Percentiles rank a stretch among this genome's conserved stretches.
Conservation (phyloP, 2,797 vertebrate genomes). For the Protonibea diacanthus region DNA sequence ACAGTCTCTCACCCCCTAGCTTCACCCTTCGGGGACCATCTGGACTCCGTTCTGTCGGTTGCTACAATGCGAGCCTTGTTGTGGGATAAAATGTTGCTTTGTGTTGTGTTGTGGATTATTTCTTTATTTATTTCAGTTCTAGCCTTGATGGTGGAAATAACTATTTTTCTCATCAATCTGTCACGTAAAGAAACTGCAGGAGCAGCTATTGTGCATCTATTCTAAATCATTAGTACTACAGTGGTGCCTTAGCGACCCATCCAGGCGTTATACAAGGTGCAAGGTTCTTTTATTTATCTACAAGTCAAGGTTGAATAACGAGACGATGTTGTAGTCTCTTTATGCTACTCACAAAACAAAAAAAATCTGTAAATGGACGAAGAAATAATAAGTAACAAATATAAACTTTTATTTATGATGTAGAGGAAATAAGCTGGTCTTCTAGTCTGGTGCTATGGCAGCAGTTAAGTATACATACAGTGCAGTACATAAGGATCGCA, state of each 20-base stretch:
- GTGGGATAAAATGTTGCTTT: slow-evolving; percentile 61
- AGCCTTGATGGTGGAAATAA: slow-evolving; percentile 28
- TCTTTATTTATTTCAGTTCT: not conserved
- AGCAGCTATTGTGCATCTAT: not conserved
- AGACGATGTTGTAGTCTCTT: no score
- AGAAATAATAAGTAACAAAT: no score
- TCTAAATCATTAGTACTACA: not conserved
- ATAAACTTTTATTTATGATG: no score
- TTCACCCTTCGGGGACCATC: slow-evolving; percentile 75
- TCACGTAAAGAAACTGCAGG: slow-evolving; percentile 8
- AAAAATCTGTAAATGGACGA: no score
- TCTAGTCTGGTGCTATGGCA: no score
- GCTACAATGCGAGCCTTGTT: slow-evolving; percentile 61
- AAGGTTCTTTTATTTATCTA: no score
- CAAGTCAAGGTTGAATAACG: no score
- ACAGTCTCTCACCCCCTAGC: slow-evolving; percentile 44
- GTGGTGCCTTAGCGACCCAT: not conserved
- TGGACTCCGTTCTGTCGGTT: slow-evolving; percentile 68
- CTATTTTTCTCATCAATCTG: slow-evolving; percentile 19
- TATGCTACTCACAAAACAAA: no score
- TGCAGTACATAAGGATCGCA: not conserved
- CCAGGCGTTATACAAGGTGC: not conserved
- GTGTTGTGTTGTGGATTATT: slow-evolving; percentile 5
- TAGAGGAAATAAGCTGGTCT: no score
- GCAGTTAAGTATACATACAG: not conserved